Base-by-base conservation (phyloP, 2,797 vertebrate genomes). In the Lithobates pipiens region DNA sequence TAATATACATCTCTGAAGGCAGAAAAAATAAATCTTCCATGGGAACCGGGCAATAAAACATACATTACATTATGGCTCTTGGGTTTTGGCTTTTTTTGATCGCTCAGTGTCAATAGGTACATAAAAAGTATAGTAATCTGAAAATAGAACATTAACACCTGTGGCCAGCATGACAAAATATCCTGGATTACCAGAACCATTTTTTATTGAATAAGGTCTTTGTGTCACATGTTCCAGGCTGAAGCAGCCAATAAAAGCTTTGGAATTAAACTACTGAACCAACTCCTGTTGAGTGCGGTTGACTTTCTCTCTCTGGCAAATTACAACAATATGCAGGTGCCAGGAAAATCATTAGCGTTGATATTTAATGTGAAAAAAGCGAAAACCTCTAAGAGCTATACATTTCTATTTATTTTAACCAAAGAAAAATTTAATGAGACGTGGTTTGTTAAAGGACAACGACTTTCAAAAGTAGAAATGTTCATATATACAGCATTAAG, bases 71-170 rank as follows among this genome's bases (percentile, higher is more conserved):
- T 88, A 85, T 82, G 36, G 85, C 80, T 78, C 85, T 79, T 79
- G 88, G 89, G 85, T 25, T 0, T 25, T 0, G 61, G 81, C 25
- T 82, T 87, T 86, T 85, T 88, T 76, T 86, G 23, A 79, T 87
- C 42, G 8, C 32, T 0, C 1, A 13, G 75, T 77, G 27, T 25
- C 86, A 80, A 88, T 90, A 83, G 1, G 7, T 88, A 80, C 76
- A 88, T 88, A 85, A 86, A 67, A 67, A 89, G 85, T 88, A 80
- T 61, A 71, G 88, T 85, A 85, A 71, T 88, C 90, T 61, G 88
- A 57, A 88, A 54, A 75, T 61, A 82, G 7, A 6, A 76, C 88
- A 80, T 80, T 88, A 80, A 75, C 50, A 90, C 76, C 81, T 89
- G 42, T 13, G 65, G 85, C 74, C 73, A 79, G 80, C 46, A 87